A percentile compares a stretch with the other conserved stretches of the same genome.
phyloP scores from a whole-genome alignment of 2,113 vertebrate genomes.

The Australoheros scitulus region DNA sequence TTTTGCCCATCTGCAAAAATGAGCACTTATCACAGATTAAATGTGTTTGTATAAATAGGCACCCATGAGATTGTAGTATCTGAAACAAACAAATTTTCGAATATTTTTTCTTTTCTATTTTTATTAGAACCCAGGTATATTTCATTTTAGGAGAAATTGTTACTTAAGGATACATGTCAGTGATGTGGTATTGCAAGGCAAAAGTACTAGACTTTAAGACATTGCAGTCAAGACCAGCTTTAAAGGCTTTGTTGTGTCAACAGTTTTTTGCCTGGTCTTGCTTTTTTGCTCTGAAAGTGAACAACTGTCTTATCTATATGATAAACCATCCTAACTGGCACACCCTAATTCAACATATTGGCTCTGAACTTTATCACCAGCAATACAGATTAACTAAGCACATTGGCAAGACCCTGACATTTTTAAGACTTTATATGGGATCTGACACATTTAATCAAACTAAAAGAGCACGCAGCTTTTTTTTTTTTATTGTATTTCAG shows the following conservation, averaged over 20 bases:
- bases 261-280: constrained; percentile 23
- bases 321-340: constrained; percentile 36
- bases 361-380: constrained; percentile 37
- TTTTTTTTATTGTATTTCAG: constrained; percentile 51
- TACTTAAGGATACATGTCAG: not conserved
- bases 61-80: not conserved
- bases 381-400: constrained; percentile 41
- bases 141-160: not conserved
- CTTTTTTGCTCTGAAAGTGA: constrained; percentile 17
- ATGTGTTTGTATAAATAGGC: not conserved
- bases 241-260: constrained; percentile 23
- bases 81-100: not conserved
- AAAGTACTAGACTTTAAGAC: not conserved
- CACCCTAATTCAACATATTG: constrained; percentile 13
- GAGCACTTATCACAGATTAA: constrained; percentile 13
- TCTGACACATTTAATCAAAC: constrained; percentile 55
- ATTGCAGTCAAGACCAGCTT: not conserved
- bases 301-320: constrained; percentile 28
- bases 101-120: not conserved
- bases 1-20: not conserved
- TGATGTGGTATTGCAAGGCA: not conserved
- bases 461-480: constrained; percentile 24
- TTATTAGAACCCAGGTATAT: not conserved
- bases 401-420: constrained; percentile 48
- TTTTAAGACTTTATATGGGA: constrained; percentile 43